Evolutionary conservation across 2,797 vertebrate species (phyloP), one percentile per base, ranked within the genome.

Genomic region (Protonibea diacanthus): DNA sequence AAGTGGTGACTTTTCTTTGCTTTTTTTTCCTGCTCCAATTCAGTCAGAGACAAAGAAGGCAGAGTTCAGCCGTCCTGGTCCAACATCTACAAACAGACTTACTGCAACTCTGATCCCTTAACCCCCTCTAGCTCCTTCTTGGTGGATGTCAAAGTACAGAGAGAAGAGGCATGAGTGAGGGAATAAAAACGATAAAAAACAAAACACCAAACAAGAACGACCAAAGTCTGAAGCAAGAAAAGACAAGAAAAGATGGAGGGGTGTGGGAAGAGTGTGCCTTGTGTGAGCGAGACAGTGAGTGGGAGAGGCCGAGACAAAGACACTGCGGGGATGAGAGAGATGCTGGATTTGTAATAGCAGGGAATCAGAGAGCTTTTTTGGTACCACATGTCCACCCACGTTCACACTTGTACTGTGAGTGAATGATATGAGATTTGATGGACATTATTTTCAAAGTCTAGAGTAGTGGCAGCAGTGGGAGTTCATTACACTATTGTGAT

Each of bases 291-390:
- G 68, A 89, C 74, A 82, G 82, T 53, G 85, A 88, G 89, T 88
- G 88, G 84, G 90, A 88, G 87, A 86, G 66, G 63, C 58, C 4
- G 60, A 86, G 61, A 89, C 78, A 87, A 83, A 90, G 86, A 71
- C 79, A 55, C 71, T 70, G 84, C 72, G 70, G 57, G 78, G 78
- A 89, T 84, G 80, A 84, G 77, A 78, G 75, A 75, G 76, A 81
- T 74, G 82, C 70, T 72, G 58, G 70, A 81, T 89, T 76, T 81
- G 70, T 63, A 71, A 86, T 70, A 60, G 78, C 74, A 82, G 78
- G n/a, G 65, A 82, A 75, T 82, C 60, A 23, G 42, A 76, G 68
- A 62, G 57, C 20, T 72, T 76, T 79, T 76, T 76, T 51, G 17
- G 57, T 61, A 70, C 76, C 78, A 71, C 66, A 87, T 58, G 84